Base-by-base conservation (phyloP, 2,888 invertebrate genomes). In the Zygogramma bicolorata region DNA sequence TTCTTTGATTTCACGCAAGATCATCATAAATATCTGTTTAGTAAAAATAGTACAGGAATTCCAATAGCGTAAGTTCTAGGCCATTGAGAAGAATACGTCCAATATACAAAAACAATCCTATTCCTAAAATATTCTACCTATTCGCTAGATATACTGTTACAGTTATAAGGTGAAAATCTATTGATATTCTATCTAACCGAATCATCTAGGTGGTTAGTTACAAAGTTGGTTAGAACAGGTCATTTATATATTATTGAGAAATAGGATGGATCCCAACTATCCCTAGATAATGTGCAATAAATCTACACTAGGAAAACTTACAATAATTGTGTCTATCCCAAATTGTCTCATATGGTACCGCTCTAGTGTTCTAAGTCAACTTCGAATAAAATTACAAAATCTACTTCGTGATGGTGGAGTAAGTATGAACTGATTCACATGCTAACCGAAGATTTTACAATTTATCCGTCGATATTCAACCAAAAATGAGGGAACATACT, bases 221-320 rank as follows among this genome's bases (percentile, higher is more conserved):
- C 72, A 76, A 65, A 72, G 40, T 57, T 68, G 67, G 70, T 75
- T 74, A 71, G 68, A 62, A 65, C 13, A 38, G 25, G 42, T 65
- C 63, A 57, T 49, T n/a, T n/a, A 69, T 27, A 63, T 62, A 34
- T 69, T 66, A 58, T 29, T 38, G 67, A 62, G 46, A 71, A 70
- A 75, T 22, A 75, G 38, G 38, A 60, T 25, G 10, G 20, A 62
- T 66, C 73, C 76, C 74, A 75, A 67, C 75, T 75, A 76, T 65
- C 72, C 73, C 74, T 76, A 72, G 53, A 61, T 69, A 75, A 70
- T 74, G 77, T 77, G 77, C 77, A 74, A 73, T 68, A 75, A 77
- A 74, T 62, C 77, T 77, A 77, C 58, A 46, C 71, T 69, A 38
- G 13, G 38, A 38, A 13, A 70, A 70, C 34, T 66, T 72, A 72